Evolutionary conservation across 2,888 invertebrate species (phyloP).

Genomic region (Allophyes oxyacanthae): DNA sequence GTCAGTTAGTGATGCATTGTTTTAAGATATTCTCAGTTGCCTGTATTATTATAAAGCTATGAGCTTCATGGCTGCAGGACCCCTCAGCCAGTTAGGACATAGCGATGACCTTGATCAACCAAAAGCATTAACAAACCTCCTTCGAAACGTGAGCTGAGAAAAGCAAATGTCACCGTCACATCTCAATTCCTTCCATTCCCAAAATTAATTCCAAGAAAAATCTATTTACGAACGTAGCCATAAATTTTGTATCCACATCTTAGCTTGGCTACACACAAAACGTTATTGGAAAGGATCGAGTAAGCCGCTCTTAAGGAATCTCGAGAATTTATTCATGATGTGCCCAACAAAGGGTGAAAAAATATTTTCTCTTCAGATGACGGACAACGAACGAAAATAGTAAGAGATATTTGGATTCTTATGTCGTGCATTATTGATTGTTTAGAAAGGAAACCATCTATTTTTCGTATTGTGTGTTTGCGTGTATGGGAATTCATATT

Average conservation of each 20-base stretch:
- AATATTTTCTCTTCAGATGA: conserved; percentile 42
- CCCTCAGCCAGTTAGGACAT: no score
- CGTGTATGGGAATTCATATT: conserved; percentile 18
- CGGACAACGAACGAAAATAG: conserved; percentile 47
- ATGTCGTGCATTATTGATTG: conserved; percentile 54
- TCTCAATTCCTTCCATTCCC: background rate
- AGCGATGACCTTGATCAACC: no score
- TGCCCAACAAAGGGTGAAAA: conserved; percentile 57
- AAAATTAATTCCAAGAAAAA: conserved; percentile 15
- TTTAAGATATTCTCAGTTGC: no score
- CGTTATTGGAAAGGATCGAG: conserved; percentile 63
- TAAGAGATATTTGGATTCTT: conserved; percentile 38
- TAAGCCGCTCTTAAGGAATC: conserved; percentile 62
- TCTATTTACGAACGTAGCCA: conserved; percentile 25
- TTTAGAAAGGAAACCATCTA: conserved; percentile 38
- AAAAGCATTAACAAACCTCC: no score
- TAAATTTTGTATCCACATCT: conserved; percentile 49
- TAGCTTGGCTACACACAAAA: conserved; percentile 56
- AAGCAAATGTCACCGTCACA: no score
- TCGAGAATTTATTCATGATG: conserved; percentile 72
- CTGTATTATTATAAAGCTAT: no score
- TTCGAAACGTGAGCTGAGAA: no score
- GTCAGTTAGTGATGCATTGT: no score
- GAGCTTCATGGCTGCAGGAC: no score
- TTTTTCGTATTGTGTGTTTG: conserved; percentile 23